Conservation (phyloP, 1,140 invertebrate genomes). For the Meloidogyne exigua region DNA sequence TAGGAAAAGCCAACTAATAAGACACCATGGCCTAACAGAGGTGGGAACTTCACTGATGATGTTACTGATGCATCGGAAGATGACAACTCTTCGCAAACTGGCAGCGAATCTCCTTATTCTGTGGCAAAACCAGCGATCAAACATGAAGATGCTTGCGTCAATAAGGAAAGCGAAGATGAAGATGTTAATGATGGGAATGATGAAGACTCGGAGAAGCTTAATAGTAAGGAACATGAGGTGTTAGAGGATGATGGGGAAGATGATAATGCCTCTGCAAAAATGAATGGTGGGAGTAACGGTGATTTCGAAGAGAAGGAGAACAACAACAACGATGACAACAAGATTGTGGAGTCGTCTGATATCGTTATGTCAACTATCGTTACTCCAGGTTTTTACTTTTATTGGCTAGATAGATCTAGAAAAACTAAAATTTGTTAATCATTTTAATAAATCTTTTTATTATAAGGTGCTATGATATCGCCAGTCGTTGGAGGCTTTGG, state of each 20-base stretch:
- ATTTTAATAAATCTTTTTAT: neutral
- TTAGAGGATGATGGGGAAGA: neutral
- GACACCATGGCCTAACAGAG: neutral
- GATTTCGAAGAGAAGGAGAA: neutral
- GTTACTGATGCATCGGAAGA: neutral
- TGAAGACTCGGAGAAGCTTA: neutral
- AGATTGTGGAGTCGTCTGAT: neutral
- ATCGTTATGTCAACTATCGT: neutral
- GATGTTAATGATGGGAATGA: neutral
- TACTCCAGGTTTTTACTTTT: neutral
- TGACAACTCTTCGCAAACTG: constrained; percentile 1
- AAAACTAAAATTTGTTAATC: neutral
- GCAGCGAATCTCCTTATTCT: neutral
- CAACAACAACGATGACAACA: neutral
- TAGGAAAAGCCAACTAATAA: neutral
- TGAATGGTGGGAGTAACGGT: neutral
- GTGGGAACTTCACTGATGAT: neutral
- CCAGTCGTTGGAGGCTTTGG: constrained; percentile 20
- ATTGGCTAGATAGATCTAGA: too few species aligned
- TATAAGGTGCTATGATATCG: constrained; percentile 11
- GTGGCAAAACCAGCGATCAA: neutral
- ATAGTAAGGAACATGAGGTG: neutral
- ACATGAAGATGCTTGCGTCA: neutral
- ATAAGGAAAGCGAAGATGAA: neutral
- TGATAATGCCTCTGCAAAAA: neutral